Evolutionary conservation across 2,113 vertebrate species (phyloP), one percentile per base, ranked within the genome.

Genomic region (Antechinus flavipes): DNA sequence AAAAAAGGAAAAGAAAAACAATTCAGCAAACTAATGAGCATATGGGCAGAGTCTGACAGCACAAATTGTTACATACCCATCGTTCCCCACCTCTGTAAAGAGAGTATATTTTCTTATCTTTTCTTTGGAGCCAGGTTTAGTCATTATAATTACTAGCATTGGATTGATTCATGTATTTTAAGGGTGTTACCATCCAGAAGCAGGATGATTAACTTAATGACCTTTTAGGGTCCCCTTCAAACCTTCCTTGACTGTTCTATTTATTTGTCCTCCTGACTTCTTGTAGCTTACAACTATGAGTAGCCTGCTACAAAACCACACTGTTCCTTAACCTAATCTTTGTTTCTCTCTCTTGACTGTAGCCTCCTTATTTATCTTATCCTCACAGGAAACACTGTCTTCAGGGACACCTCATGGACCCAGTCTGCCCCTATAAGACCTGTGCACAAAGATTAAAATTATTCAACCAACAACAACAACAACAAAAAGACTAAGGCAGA

Each of bases 191-290:
- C 53, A 94, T 56, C 27, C 16, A 95, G 12, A 91, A 54, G 90
- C 3, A 92, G 49, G 91, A 96, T 5, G 19, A 12, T 91, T 50
- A 95, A 92, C 54, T 6, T 84, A 1, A 56, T 42, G 53, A 58
- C 84, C 46, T 93, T 93, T n/a, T 84, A 22, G 90, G 49, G 47
- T 30, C 47, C 91, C 91, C 92, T 93, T 25, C 93, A 94, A 95
- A n/a, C 16, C 49, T 93, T n/a, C 68, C 10, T n/a, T 42, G 5
- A 1, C 35, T 46, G 47, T 91, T 35, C 91, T 92, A 47, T 22
- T 92, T 94, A 92, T 46, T 91, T 0, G 93, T 96, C 84, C 94
- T 95, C 50, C 95, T 91, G n/a, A 25, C 90, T 97, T 54, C 93
- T 90, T 94, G 61, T 58, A 50, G 90, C 46, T 96, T 53, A 61